Conservation (phyloP, 2,797 vertebrate genomes). For the Rachycentron canadum region DNA sequence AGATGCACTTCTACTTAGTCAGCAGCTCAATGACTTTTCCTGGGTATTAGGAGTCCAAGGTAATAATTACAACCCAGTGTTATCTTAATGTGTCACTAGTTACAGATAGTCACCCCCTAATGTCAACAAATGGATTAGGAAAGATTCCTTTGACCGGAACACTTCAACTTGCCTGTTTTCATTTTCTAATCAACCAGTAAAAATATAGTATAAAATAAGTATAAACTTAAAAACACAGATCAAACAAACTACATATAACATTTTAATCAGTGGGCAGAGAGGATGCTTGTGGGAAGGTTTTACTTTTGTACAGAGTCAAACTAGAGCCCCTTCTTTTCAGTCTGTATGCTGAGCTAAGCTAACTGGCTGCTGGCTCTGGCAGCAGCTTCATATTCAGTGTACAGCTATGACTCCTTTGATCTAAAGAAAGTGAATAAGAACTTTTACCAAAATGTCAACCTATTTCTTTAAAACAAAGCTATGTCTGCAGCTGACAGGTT, state of each 20-base stretch:
- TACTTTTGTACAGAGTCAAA: not conserved
- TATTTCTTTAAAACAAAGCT: not conserved
- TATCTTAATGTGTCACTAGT: slow-evolving; percentile 52
- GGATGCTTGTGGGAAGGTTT: not conserved
- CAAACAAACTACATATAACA: not conserved
- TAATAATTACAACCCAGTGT: slow-evolving; percentile 61
- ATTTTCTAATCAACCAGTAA: not conserved
- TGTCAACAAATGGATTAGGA: slow-evolving; percentile 11
- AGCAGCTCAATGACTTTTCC: slow-evolving; percentile 35
- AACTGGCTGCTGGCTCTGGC: not conserved
- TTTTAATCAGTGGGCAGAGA: too few species aligned
- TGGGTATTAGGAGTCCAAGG: slow-evolving; percentile 32
- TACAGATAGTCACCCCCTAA: slow-evolving; percentile 14
- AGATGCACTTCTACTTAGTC: slow-evolving; percentile 26
- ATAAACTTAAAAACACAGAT: not conserved
- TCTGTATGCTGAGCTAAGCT: not conserved
- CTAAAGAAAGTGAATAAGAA: too few species aligned
- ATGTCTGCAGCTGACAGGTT: not conserved
- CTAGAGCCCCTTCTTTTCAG: not conserved
- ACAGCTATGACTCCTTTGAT: not conserved
- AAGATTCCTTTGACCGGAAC: not conserved
- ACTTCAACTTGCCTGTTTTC: not conserved
- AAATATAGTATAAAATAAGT: too few species aligned
- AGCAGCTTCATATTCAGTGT: not conserved
- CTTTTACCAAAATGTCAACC: too few species aligned